Evolutionary conservation across 2,797 vertebrate genomes (phyloP).

Genomic region (Psittacula echo): DNA sequence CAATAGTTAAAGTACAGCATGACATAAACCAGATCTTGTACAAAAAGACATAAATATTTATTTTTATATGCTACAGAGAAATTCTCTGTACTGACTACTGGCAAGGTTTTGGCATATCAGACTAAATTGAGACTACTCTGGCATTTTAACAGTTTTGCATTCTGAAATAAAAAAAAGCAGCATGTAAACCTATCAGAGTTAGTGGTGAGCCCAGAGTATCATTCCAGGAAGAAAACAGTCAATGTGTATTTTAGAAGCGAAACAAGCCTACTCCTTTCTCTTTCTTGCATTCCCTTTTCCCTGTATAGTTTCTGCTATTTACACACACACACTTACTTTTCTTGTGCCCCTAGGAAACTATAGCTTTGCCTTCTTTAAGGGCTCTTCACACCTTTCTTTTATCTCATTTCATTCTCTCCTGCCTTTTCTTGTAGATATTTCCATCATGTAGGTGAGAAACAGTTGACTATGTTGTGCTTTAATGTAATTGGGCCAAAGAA

Average conservation of each 20-base stretch:
- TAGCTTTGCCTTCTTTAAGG: not conserved
- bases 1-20: not conserved
- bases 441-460: not conserved
- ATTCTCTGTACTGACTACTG: not conserved
- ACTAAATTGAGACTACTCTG: not conserved
- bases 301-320: not conserved
- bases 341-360: not conserved
- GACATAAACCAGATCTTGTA: conserved; percentile 30
- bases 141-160: not conserved
- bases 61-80: not conserved
- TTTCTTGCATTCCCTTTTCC: not conserved
- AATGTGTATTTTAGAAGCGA: not conserved
- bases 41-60: conserved; percentile 10
- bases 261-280: not conserved
- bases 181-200: not conserved
- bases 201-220: not conserved
- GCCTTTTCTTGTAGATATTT: not conserved
- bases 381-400: not conserved
- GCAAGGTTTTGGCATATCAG: not conserved
- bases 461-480: not conserved
- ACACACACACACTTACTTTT: not conserved
- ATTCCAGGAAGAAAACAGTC: not conserved
- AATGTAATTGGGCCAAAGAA: not conserved
- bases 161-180: not conserved
- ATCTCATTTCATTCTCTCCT: not conserved